Percentiles rank a stretch among this genome's conserved stretches.
Conservation (phyloP, 2,888 invertebrate genomes). For the Amphipoea lucens region DNA sequence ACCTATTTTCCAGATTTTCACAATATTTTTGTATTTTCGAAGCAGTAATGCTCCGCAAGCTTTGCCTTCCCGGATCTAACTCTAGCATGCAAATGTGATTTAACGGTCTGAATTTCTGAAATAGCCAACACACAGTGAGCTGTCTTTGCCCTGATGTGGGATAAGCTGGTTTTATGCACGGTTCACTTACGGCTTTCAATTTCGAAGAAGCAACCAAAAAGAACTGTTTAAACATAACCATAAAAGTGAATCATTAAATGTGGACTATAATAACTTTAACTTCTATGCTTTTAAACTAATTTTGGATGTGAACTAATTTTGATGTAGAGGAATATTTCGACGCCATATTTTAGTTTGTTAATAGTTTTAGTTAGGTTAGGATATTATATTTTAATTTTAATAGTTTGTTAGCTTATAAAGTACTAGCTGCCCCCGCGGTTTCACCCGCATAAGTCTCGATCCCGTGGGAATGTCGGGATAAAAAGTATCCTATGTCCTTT, state of each 20-base stretch:
- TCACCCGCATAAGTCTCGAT: too few relatives aligned
- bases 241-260: background rate
- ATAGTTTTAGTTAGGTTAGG: too few relatives aligned
- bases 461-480: too few relatives aligned
- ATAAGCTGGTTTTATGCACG: background rate
- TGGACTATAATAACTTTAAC: background rate
- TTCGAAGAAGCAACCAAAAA: background rate
- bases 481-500: too few relatives aligned
- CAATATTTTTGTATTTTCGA: background rate
- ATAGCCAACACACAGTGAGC: background rate
- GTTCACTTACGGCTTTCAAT: background rate
- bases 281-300: background rate
- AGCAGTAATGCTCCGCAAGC: background rate
- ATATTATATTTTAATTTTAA: too few relatives aligned
- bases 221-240: background rate
- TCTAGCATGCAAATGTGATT: conserved; percentile 4
- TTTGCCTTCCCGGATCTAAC: background rate
- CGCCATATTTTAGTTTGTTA: background rate
- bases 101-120: background rate
- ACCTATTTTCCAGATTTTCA: background rate
- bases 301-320: background rate
- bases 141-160: background rate
- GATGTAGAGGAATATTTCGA: background rate
- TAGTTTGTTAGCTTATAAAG: too few relatives aligned
- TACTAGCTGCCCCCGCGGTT: too few relatives aligned